Conservation (phyloP, 2,113 vertebrate genomes). For the Vulpes ferrilata region DNA sequence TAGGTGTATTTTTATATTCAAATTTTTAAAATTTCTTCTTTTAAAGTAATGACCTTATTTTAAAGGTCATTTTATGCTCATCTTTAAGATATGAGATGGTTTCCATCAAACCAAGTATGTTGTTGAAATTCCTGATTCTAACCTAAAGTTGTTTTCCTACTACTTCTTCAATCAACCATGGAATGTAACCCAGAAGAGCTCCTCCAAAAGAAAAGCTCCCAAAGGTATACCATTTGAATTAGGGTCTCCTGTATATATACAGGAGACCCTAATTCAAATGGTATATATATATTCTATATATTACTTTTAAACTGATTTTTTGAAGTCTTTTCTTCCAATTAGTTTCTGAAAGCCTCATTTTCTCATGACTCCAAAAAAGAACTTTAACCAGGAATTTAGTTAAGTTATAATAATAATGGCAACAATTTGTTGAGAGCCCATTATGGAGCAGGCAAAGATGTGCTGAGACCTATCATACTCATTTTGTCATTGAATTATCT, state of each 20-base stretch:
- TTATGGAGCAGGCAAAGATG: background rate
- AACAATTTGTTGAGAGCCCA: background rate
- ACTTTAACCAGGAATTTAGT: background rate
- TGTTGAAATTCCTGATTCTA: background rate
- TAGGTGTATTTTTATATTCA: background rate
- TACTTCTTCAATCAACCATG: background rate
- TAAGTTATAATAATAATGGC: background rate
- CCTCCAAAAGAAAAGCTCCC: background rate
- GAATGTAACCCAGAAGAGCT: background rate
- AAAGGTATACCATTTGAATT: background rate
- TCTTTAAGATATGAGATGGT: background rate
- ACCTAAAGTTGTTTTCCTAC: background rate
- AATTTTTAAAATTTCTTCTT: background rate
- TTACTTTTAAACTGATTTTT: background rate
- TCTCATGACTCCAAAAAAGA: background rate
- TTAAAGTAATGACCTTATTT: background rate
- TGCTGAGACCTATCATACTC: background rate
- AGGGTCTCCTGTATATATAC: too few relatives aligned
- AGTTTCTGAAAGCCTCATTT: background rate
- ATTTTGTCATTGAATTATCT: conserved; percentile 31
- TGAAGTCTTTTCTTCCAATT: conserved; percentile 9
- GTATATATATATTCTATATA: background rate
- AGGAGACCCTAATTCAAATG: too few relatives aligned
- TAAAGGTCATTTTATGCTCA: background rate
- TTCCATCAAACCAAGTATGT: background rate